Conservation (phyloP, 2,797 vertebrate genomes). For the Pangasius sanitwongsei region DNA sequence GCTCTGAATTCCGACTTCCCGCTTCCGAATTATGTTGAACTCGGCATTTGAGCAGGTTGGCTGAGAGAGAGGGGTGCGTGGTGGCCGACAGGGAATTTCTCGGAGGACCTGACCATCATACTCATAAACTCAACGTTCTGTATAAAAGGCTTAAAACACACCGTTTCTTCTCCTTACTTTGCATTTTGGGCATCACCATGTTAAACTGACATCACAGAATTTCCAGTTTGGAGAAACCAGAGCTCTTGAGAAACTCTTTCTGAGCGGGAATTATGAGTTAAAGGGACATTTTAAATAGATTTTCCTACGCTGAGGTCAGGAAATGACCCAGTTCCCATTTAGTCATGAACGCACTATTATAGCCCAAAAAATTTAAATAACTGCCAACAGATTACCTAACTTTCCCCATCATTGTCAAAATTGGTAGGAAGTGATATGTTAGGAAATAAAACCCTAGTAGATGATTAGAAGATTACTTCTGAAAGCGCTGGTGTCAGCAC, state of each 20-base stretch:
- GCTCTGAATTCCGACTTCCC: not conserved
- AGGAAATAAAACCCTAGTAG: not conserved
- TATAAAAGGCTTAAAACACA: not conserved
- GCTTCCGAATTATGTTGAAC: not conserved
- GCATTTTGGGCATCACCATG: not conserved
- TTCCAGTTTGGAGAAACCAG: not conserved
- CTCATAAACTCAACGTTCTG: not conserved
- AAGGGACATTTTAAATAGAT: not conserved
- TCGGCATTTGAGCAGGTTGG: not conserved
- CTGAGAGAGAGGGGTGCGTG: not conserved
- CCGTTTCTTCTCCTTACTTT: not conserved
- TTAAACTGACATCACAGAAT: not conserved
- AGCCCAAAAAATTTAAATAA: not conserved
- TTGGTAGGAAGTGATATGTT: not conserved
- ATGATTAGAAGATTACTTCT: not conserved
- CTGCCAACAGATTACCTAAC: not conserved
- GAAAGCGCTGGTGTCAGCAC: not conserved
- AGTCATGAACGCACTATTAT: not conserved
- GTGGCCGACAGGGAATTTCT: not conserved
- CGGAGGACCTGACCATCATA: not conserved
- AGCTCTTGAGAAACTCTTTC: not conserved
- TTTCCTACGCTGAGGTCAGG: not conserved
- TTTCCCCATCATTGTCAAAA: not conserved
- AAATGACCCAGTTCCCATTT: conserved; percentile 11
- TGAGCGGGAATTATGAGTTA: not conserved